Percentiles rank a stretch among this genome's conserved stretches.
Evolutionary conservation across 2,888 invertebrate species (phyloP).

Genomic region (Eupithecia subfuscata): DNA sequence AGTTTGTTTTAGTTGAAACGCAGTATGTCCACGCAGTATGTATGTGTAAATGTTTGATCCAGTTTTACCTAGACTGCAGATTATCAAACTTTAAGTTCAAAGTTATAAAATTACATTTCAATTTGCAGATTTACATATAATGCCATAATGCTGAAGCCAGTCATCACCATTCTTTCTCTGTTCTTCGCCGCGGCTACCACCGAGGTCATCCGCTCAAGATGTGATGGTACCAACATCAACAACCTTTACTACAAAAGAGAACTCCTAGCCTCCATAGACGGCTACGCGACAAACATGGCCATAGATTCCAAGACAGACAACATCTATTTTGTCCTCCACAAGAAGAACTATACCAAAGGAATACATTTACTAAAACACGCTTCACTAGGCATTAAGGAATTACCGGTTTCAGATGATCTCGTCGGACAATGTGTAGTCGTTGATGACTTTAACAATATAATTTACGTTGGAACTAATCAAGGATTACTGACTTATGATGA

Average conservation of each 20-base stretch:
- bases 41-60: neutral
- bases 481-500: conserved; percentile 73
- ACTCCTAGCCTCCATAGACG: conserved; percentile 73
- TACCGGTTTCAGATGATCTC: conserved; percentile 71
- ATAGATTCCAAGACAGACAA: conserved; percentile 72
- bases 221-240: conserved; percentile 73
- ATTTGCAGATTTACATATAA: conserved; percentile 30
- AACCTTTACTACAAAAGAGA: conserved; percentile 72
- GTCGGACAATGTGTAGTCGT: conserved; percentile 72
- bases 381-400: conserved; percentile 69
- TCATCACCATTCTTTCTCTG: conserved; percentile 45
- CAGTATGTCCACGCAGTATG: neutral
- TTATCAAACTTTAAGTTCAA: neutral
- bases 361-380: conserved; percentile 73
- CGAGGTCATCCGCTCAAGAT: conserved; percentile 62
- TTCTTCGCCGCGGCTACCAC: conserved; percentile 45
- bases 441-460: conserved; percentile 59
- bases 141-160: conserved; percentile 48
- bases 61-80: neutral
- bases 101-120: neutral
- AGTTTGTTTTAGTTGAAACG: neutral
- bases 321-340: conserved; percentile 75
- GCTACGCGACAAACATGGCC: conserved; percentile 72
- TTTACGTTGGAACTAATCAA: conserved; percentile 77
- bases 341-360: conserved; percentile 76